Evolutionary conservation across 2,888 invertebrate species (phyloP).

Genomic region (Drosophila borealis): DNA sequence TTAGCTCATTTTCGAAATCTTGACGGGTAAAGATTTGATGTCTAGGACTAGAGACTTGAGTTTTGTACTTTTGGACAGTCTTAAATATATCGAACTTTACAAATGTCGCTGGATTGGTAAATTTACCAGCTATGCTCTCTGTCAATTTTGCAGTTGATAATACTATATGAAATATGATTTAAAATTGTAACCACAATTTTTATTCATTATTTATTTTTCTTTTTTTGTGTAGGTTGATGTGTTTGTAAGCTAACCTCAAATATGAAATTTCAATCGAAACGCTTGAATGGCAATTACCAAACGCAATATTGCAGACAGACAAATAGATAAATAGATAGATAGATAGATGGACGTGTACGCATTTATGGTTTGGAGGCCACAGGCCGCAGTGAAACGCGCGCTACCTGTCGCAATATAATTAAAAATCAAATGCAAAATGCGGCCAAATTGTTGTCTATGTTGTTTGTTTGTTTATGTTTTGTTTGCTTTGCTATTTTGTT

Average conservation of each 20-base stretch:
- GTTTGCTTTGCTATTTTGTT: constrained; percentile 4
- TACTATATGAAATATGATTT: constrained; percentile 5
- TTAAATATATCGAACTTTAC: too few relatives aligned
- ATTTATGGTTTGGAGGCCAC: constrained; percentile 25
- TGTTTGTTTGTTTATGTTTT: constrained; percentile 34
- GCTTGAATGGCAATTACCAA: constrained; percentile 30
- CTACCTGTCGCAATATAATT: constrained; percentile 41
- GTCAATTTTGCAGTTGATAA: neutral
- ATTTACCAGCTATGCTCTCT: too few relatives aligned
- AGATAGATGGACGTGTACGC: neutral
- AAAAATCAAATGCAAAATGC: constrained; percentile 55
- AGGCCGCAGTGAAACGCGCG: constrained; percentile 31
- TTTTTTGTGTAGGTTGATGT: neutral
- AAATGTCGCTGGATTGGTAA: too few relatives aligned
- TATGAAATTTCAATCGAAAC: constrained; percentile 24
- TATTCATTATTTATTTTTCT: neutral
- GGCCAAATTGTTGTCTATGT: constrained; percentile 27
- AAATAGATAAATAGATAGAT: neutral
- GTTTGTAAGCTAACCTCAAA: constrained; percentile 37
- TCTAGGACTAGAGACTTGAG: too few relatives aligned
- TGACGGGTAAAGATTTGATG: too few relatives aligned
- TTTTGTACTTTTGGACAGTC: too few relatives aligned
- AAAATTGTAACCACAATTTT: constrained; percentile 1
- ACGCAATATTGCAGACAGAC: neutral
- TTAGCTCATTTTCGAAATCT: too few relatives aligned